Conservation (phyloP, 2,888 invertebrate genomes). For the Limenitis camilla region DNA sequence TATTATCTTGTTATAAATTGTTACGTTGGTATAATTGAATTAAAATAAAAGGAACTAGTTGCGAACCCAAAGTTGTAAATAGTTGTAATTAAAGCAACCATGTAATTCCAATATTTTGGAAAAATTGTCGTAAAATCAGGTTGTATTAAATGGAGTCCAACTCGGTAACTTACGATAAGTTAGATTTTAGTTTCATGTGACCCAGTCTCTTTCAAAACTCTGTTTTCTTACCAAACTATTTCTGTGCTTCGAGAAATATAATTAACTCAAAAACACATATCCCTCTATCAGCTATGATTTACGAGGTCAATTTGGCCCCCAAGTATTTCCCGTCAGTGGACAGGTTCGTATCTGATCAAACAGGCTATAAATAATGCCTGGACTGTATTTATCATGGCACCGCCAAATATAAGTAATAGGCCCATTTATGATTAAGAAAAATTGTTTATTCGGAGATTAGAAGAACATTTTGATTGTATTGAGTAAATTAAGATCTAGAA, state of each 20-base stretch:
- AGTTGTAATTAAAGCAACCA: no score
- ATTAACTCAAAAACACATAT: constrained; percentile 37
- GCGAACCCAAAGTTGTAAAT: no score
- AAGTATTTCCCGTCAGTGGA: constrained; percentile 46
- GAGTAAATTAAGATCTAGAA: not conserved
- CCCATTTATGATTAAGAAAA: constrained; percentile 53
- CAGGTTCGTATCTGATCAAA: constrained; percentile 66
- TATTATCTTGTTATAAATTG: no score
- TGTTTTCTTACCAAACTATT: not conserved
- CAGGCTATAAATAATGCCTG: constrained; percentile 63
- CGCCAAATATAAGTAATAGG: constrained; percentile 48
- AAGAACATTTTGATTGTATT: not conserved
- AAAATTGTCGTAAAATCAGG: no score
- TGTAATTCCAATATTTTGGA: no score
- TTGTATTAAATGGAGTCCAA: no score
- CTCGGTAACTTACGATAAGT: no score
- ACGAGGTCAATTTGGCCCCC: constrained; percentile 58
- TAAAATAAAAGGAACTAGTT: no score
- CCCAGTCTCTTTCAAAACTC: not conserved
- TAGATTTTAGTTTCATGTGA: no score
- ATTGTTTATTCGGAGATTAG: constrained; percentile 23
- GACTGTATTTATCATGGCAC: constrained; percentile 64
- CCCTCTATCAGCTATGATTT: constrained; percentile 53
- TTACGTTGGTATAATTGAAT: no score
- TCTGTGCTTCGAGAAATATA: constrained; percentile 14